A percentile compares a stretch with the other conserved stretches of the same genome.
phyloP scores from a whole-genome alignment of 2,113 vertebrate genomes.

The Toxotes chatareus region DNA sequence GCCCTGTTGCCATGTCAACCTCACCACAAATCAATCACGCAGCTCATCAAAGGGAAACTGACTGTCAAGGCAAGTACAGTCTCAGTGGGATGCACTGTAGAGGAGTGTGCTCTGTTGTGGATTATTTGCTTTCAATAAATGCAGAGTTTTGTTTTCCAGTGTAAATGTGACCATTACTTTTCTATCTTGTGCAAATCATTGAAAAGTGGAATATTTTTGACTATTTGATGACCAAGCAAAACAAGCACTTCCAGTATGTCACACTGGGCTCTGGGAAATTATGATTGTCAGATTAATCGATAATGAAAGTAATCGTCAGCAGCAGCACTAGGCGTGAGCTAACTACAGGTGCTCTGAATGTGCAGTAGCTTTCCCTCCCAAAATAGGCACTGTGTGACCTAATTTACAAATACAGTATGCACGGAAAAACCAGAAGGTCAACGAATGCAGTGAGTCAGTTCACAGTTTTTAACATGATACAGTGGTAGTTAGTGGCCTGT shows the following conservation, averaged over 20 bases:
- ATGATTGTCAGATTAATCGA: background rate
- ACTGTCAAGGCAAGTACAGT: conserved; percentile 11
- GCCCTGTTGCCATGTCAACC: conserved; percentile 60
- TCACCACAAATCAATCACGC: conserved; percentile 44
- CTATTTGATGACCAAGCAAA: too few species aligned
- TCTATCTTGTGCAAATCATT: too few species aligned
- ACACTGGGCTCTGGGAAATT: too few species aligned
- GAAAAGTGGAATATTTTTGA: too few species aligned
- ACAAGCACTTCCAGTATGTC: too few species aligned
- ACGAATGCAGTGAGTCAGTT: conserved; percentile 32
- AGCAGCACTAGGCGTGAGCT: conserved; percentile 8
- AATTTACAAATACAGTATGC: conserved; percentile 48
- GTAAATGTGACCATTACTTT: background rate
- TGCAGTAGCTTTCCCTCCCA: conserved; percentile 49
- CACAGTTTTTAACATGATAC: conserved; percentile 22
- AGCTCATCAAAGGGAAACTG: conserved; percentile 38
- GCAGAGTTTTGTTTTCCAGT: too few species aligned
- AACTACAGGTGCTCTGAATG: conserved; percentile 54
- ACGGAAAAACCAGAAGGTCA: conserved; percentile 61
- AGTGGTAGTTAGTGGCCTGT: background rate
- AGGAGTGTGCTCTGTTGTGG: conserved; percentile 2
- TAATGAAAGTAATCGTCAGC: background rate
- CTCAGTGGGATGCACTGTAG: conserved; percentile 11
- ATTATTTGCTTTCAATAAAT: background rate
- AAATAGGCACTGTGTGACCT: conserved; percentile 68